Base-by-base conservation (phyloP, 64 coral and sea anemone species). In the Platygyra sinensis region DNA sequence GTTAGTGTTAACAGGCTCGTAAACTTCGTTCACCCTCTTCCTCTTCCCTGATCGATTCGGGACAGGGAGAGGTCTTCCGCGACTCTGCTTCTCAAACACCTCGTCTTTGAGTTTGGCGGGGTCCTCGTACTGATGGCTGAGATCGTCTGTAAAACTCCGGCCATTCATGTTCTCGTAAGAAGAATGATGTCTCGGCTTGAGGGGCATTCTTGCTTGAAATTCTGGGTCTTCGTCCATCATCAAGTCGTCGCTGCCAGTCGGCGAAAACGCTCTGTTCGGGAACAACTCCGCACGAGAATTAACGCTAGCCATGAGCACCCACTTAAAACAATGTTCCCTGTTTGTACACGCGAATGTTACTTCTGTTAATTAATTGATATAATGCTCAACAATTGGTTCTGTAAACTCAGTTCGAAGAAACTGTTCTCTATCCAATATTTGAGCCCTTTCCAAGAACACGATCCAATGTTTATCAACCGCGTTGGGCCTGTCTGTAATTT, bases 111-210 rank as follows among this genome's bases (percentile, higher is more conserved):
- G 90, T 36, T 54, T 76, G 4, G 36, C n/a, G 6, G 90, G 90
- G 46, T 92, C 90, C 30, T 92, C 90, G 61, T 92, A 92, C 59
- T 92, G 90, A 10, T 92, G 90, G 63, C 62, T 50, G 10, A 33
- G 52, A 5, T 76, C 74, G 15, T 87, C 82, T 3, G 33, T 32
- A 51, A 83, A 79, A 16, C 31, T 22, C 4, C 60, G 67, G 2
- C 83, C 83, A 54, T 72, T 92, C 90, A 92, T 92, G 62, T 87
- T 76, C 65, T 92, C 90, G 83, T 92, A 92, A 87, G 90, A 91
- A 20, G 80, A 92, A 3, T 80, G 74, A 67, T 72, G 81, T 19
- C 75, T 80, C 24, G 82, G 82, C 52, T 57, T 67, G 31, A 92
- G 63, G 67, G 90, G 74, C 71, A 52, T 54, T 19, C 20, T 33